Conservation (phyloP, 2,113 vertebrate species). For the Erinaceus europaeus region DNA sequence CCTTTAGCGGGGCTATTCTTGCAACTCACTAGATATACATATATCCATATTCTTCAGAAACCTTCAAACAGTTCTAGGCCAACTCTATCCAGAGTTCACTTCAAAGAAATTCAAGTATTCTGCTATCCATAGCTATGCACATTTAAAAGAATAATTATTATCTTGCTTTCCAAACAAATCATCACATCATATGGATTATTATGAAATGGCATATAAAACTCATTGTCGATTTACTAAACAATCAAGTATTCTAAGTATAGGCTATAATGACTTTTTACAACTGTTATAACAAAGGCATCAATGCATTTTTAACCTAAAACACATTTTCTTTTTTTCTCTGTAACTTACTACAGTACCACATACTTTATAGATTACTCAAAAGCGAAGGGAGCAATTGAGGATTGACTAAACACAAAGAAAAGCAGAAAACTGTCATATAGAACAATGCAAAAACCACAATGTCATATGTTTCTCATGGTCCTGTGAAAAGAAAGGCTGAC, state of each 20-base stretch:
- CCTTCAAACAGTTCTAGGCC: background rate
- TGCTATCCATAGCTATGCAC: background rate
- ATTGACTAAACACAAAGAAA: constrained; percentile 6
- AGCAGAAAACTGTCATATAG: background rate
- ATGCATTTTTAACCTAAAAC: background rate
- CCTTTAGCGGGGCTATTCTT: background rate
- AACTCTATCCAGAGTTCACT: background rate
- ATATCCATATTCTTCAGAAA: background rate
- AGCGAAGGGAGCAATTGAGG: background rate
- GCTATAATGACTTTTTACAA: constrained; percentile 19
- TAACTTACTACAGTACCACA: background rate
- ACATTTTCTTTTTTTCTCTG: background rate
- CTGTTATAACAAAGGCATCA: constrained; percentile 20
- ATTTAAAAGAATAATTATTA: constrained; percentile 46
- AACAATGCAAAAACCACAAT: background rate
- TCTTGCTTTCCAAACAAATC: constrained; percentile 34
- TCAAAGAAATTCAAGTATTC: constrained; percentile 41
- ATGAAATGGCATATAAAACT: background rate
- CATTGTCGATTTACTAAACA: constrained; percentile 22
- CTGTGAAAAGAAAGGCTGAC: background rate
- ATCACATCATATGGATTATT: constrained; percentile 29
- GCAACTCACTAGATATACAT: background rate
- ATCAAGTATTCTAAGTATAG: constrained; percentile 23
- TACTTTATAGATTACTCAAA: background rate
- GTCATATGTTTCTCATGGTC: background rate